These are phyloP conservation scores for Agapornis canus DNA, from an alignment of 2,797 vertebrate species.

Conservation along the genomic window DNA sequence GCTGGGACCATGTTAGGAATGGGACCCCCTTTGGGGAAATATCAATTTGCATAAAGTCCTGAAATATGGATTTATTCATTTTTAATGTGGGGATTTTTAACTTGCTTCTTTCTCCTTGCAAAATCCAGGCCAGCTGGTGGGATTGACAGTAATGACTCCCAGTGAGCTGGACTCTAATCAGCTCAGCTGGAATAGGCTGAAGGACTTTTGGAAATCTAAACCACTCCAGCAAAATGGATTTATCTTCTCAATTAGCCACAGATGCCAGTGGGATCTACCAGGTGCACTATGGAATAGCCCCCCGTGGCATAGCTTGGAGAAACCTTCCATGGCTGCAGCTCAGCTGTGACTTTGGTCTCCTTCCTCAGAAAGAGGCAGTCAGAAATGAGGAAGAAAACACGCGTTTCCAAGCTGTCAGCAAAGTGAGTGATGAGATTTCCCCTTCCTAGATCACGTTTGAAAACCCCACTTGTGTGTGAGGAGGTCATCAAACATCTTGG, in stretches of 20 bases:
- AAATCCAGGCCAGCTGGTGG: constrained; percentile 64
- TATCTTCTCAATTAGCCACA: constrained; percentile 63
- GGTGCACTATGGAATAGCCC: constrained; percentile 6
- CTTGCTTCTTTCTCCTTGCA: constrained; percentile 32
- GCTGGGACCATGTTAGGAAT: background rate
- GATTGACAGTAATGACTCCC: constrained; percentile 68
- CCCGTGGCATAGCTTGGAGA: background rate
- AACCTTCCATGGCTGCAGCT: background rate
- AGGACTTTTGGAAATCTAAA: constrained; percentile 56
- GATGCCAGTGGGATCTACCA: constrained; percentile 55
- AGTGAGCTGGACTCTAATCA: constrained; percentile 68
- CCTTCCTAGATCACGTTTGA: background rate
- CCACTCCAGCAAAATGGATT: constrained; percentile 62
- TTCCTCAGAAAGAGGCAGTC: background rate
- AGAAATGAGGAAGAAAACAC: background rate
- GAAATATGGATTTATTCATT: constrained; percentile 52
- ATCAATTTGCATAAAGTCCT: constrained; percentile 35
- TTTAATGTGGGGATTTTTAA: constrained; percentile 13
- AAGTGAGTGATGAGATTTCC: background rate
- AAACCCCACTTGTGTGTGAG: background rate
- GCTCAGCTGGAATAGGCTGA: constrained; percentile 60
- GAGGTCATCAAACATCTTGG: constrained; percentile 25
- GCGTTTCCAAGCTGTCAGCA: background rate
- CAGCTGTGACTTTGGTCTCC: background rate
- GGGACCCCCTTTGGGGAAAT: constrained; percentile 3